phyloP scores from a whole-genome alignment of 2,113 vertebrate genomes.

The Rostratula benghalensis region DNA sequence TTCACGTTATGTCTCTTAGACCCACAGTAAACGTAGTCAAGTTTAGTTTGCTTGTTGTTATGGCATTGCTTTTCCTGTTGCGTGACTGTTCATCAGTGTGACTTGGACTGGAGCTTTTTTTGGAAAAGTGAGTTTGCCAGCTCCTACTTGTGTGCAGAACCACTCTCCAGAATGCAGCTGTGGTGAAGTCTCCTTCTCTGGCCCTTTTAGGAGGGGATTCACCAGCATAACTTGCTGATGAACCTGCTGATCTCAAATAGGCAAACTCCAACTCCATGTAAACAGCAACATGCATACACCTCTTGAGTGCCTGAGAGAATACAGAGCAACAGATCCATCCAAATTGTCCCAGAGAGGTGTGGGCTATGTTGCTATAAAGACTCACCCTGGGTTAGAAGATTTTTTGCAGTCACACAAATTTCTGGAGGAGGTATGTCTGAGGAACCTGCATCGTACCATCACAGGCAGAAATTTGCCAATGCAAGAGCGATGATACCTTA shows the following conservation, averaged over 20 bases:
- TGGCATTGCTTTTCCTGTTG: neutral
- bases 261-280: neutral
- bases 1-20: neutral
- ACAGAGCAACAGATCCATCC: neutral
- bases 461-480: neutral
- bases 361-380: neutral
- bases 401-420: neutral
- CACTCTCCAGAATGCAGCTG: neutral
- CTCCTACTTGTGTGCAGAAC: neutral
- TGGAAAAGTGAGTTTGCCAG: neutral
- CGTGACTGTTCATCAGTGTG: neutral
- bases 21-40: neutral
- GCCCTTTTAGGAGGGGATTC: neutral
- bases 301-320: neutral
- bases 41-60: neutral
- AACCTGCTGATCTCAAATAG: too few species aligned
- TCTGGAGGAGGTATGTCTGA: neutral
- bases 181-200: neutral
- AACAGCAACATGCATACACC: neutral
- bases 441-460: neutral
- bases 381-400: neutral
- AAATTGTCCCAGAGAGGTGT: neutral
- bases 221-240: neutral
- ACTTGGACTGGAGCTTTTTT: neutral
- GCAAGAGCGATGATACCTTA: rapidly evolving